phyloP scores from a whole-genome alignment of 1,140 invertebrate genomes.

The Calliopsis andreniformis region DNA sequence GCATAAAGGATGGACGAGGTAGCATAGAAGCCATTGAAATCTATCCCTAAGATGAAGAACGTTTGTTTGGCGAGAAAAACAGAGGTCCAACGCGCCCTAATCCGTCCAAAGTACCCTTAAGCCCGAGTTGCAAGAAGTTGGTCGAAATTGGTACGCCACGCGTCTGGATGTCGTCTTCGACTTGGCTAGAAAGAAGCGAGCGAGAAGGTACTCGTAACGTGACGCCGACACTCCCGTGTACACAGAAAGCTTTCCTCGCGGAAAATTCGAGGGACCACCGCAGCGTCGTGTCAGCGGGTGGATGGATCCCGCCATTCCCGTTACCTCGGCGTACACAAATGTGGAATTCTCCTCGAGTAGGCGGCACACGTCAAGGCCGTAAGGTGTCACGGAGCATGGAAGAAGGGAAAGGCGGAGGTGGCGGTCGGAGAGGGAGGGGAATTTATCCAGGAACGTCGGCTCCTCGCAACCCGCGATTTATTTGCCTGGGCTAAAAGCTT shows the following conservation, averaged over 20 bases:
- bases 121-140: too few relatives aligned
- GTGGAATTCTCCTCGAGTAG: conserved; percentile 50
- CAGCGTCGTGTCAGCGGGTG: too few relatives aligned
- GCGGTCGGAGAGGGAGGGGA: conserved; percentile 23
- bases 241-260: not conserved
- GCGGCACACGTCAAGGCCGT: conserved; percentile 48
- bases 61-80: too few relatives aligned
- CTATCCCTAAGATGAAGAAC: too few relatives aligned
- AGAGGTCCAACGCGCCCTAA: too few relatives aligned
- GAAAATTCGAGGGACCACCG: conserved; percentile 24
- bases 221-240: not conserved
- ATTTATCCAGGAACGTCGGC: conserved; percentile 56
- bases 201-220: not conserved
- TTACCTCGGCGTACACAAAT: conserved; percentile 35
- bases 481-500: conserved; percentile 66
- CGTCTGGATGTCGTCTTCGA: too few relatives aligned
- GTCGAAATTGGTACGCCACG: too few relatives aligned
- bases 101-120: too few relatives aligned
- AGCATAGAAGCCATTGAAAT: too few relatives aligned
- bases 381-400: conserved; percentile 25
- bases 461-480: conserved; percentile 62
- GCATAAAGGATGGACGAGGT: too few relatives aligned
- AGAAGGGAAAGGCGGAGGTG: not conserved
- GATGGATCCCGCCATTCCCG: conserved; percentile 1
- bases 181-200: not conserved